Conservation (phyloP, 1,140 invertebrate species). For the Zaprionus taronus region DNA sequence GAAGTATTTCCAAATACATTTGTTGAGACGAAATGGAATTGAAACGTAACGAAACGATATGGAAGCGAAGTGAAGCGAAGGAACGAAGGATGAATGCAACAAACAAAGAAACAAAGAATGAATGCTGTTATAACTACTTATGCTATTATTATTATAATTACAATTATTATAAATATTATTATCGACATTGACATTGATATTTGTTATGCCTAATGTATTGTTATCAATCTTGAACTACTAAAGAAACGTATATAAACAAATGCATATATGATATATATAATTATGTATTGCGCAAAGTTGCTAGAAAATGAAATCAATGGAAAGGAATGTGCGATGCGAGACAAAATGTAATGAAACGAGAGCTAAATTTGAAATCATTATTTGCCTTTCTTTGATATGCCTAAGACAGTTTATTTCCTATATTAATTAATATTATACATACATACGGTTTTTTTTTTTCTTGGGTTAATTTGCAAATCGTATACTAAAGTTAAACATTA, state of each 20-base stretch:
- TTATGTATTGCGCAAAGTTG: slow-evolving; percentile 51
- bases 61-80: not conserved
- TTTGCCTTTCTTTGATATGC: slow-evolving; percentile 9
- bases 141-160: slow-evolving; percentile 58
- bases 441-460: slow-evolving; percentile 9
- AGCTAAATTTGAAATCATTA: slow-evolving; percentile 18
- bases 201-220: slow-evolving; percentile 82
- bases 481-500: slow-evolving; percentile 38
- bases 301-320: slow-evolving; percentile 14
- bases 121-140: slow-evolving; percentile 71
- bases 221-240: slow-evolving; percentile 69
- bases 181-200: slow-evolving; percentile 73
- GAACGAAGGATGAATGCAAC: not conserved
- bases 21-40: slow-evolving; percentile 49
- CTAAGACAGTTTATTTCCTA: not conserved
- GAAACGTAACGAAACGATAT: slow-evolving; percentile 21
- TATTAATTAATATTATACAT: slow-evolving; percentile 9
- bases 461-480: slow-evolving; percentile 28
- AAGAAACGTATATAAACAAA: slow-evolving; percentile 44
- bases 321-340: not conserved
- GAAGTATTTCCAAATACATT: slow-evolving; percentile 23
- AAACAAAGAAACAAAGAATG: slow-evolving; percentile 38
- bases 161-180: slow-evolving; percentile 42
- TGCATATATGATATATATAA: slow-evolving; percentile 8
- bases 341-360: slow-evolving; percentile 5